Evolutionary conservation across 2,888 invertebrate species (phyloP), one percentile per base, ranked within the genome.

Genomic region (Ichneumon xanthorius): DNA sequence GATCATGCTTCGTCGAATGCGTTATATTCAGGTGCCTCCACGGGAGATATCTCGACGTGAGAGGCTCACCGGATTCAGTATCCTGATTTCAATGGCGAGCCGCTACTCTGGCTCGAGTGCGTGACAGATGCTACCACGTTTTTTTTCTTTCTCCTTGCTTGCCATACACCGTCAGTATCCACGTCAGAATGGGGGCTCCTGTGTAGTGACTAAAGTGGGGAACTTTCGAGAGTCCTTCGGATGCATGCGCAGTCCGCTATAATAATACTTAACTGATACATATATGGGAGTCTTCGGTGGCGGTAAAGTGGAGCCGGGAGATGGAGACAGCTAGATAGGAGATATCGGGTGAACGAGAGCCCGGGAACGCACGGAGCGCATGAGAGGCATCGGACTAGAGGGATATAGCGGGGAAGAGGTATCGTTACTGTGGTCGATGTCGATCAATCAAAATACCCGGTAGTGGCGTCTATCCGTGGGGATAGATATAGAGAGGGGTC

Each of bases 381-480:
- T 22, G 22, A 7, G 26, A 22, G 58, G 58, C 26, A 58, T 58
- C 58, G 58, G 58, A 2, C 26, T 26, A 26, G 30, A 22, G 76
- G 19, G 30, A 22, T 33, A 55, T 19, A 37, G 72, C 22, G 26
- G 40, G 40, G 55, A 55, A 75, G 75, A 83, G 76, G 72, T 68
- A 80, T 85, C 77, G 75, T 79, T 80, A 61, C 63, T 71, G 76
- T 85, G 88, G 89, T 81, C 82, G 79, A 87, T 73, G 89, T 91
- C 90, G 88, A 91, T 91, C 90, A 90, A 85, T 85, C 85, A 85
- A 90, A 90, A 89, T 88, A 88, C 86, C 87, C 90, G 88, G 89
- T 90, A 90, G 87, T 87, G 71, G 88, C 86, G 63, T 63, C 88
- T 89, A 86, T 82, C 86, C 87, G 72, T 78, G 82, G 80, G 80